These are phyloP conservation scores for Drosophila guanche DNA, from an alignment of 1,140 invertebrate species.

Conservation along the genomic window DNA sequence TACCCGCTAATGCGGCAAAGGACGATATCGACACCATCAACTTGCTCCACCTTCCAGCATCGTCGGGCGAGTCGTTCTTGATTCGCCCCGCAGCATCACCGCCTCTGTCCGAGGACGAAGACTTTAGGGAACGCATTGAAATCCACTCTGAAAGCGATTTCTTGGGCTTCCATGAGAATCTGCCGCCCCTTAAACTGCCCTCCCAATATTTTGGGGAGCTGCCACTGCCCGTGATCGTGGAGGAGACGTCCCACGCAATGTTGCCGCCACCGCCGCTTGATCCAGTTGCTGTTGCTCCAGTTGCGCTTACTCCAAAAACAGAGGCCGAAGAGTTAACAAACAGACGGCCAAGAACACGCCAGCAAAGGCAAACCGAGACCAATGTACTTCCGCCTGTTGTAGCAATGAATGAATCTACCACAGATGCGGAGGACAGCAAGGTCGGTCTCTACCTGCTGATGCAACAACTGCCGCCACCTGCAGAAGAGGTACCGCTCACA, in stretches of 20 bases:
- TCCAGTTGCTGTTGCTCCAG: background rate
- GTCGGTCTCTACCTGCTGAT: conserved; percentile 39
- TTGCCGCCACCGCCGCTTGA: conserved; percentile 17
- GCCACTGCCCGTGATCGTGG: conserved; percentile 3
- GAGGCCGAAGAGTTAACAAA: background rate
- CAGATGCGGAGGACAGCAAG: conserved; percentile 44
- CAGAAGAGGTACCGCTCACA: conserved; percentile 6
- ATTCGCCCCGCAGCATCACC: background rate
- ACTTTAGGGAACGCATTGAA: conserved; percentile 17
- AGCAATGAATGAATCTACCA: background rate
- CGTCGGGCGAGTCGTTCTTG: background rate
- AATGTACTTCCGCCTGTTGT: background rate
- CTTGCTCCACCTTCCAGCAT: background rate
- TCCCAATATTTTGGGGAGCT: conserved; percentile 34
- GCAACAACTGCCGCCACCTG: conserved; percentile 53
- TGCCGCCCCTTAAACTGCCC: conserved; percentile 28
- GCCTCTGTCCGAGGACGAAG: conserved; percentile 26
- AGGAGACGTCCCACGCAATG: conserved; percentile 1
- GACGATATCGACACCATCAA: conserved; percentile 21
- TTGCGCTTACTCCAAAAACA: background rate
- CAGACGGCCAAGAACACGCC: conserved; percentile 46
- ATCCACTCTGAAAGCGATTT: conserved; percentile 41
- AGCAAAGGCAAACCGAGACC: conserved; percentile 45
- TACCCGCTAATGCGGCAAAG: background rate
- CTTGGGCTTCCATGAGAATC: conserved; percentile 54